Evolutionary conservation across 2,888 invertebrate genomes (phyloP), one percentile per base, ranked within the genome.

Genomic region (Enchytraeus crypticus): DNA sequence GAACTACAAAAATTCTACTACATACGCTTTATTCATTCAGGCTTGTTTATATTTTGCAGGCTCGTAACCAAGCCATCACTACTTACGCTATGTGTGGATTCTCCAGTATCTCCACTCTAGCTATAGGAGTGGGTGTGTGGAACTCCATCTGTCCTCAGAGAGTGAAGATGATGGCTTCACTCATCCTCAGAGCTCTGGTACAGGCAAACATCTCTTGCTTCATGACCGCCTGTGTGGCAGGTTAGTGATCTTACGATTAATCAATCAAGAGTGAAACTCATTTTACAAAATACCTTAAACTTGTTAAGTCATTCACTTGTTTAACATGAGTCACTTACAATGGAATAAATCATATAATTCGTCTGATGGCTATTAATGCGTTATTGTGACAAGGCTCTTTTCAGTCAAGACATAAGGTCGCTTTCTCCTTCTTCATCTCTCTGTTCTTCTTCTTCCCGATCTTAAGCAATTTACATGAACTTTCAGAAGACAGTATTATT

Each of bases 31-130:
- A n/a, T n/a, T n/a, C n/a, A n/a, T n/a, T n/a, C n/a, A n/a, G n/a
- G n/a, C n/a, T n/a, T n/a, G n/a, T n/a, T n/a, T n/a, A n/a, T n/a
- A n/a, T n/a, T n/a, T n/a, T 58, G 11, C 59, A 67, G 67, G 63
- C 51, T 5, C 60, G 68, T 0, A 62, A 60, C n/a, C 51, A 57
- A 18, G 60, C 68, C 21, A 54, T 68, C 11, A 64, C 65, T 34
- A 68, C 68, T 5, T 68, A 68, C 33, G 68, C 68, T 49, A 57
- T 68, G 59, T 68, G 68, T 58, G 68, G 68, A 3, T 68, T 68
- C 59, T 66, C 65, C 38, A 60, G 65, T 32, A 61, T 68, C 8
- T 68, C 68, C 11, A 68, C 66, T 1, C 53, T 68, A 45, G 68
- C 68, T 27, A 66, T 68, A 43, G 65, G 66, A 2, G 67, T 68